These are phyloP conservation scores for Hyla sarda DNA, from an alignment of 2,113 vertebrate species.

Conservation along the genomic window DNA sequence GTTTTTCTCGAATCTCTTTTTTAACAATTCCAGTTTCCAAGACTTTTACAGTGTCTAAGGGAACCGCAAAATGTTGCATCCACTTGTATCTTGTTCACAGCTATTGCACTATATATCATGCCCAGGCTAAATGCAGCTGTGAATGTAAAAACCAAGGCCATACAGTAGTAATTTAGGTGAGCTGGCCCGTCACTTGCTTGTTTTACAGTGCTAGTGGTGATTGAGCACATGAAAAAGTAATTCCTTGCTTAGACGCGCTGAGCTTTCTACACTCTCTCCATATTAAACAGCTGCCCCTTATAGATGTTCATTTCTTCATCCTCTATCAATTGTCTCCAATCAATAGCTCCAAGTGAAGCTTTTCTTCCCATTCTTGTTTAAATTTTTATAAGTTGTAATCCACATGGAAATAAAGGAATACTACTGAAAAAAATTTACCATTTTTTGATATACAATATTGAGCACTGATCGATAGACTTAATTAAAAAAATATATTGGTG, in stretches of 20 bases:
- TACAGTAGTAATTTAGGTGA: constrained; percentile 33
- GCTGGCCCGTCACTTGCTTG: constrained; percentile 40
- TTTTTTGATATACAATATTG: background rate
- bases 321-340: background rate
- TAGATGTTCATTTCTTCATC: background rate
- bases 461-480: background rate
- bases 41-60: background rate
- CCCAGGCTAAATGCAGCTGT: background rate
- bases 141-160: constrained; percentile 30
- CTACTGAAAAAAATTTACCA: background rate
- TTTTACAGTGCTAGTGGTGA: constrained; percentile 45
- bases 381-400: background rate
- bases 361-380: background rate
- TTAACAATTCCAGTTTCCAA: background rate
- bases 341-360: background rate
- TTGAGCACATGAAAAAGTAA: constrained; percentile 46
- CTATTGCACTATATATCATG: constrained; percentile 15
- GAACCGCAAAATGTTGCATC: background rate
- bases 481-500: background rate
- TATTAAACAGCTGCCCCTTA: constrained; percentile 23
- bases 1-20: background rate
- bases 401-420: background rate
- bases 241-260: constrained; percentile 42
- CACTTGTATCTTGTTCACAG: constrained; percentile 1
- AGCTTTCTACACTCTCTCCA: constrained; percentile 20